phyloP scores from a whole-genome alignment of 2,888 invertebrate species.

The Meta bourneti region DNA sequence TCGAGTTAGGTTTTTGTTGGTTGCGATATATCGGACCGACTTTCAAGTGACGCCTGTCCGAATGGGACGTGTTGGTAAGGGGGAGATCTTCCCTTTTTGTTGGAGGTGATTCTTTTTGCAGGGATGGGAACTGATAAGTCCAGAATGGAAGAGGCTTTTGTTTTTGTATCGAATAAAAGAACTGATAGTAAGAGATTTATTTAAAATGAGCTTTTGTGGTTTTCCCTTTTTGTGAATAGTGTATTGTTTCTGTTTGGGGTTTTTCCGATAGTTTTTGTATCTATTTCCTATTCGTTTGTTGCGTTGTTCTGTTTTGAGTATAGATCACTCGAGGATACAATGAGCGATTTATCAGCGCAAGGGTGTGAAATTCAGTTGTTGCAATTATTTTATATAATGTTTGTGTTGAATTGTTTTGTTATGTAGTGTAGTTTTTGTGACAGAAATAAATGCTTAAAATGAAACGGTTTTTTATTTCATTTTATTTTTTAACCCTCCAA shows the following conservation, averaged over 20 bases:
- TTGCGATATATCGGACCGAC: neutral
- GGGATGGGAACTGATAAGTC: neutral
- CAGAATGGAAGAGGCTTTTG: neutral
- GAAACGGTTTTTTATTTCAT: no score
- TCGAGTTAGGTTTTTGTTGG: constrained; percentile 21
- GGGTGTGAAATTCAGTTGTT: no score
- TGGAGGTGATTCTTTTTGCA: neutral
- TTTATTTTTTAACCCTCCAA: no score
- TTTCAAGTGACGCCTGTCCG: neutral
- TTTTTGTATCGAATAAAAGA: neutral
- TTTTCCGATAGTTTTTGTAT: neutral
- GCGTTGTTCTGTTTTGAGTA: neutral
- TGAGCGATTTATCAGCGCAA: neutral
- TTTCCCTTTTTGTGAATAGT: neutral
- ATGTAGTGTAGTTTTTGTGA: no score
- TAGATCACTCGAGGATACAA: neutral
- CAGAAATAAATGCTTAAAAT: no score
- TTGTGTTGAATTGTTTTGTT: no score
- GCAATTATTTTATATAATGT: no score
- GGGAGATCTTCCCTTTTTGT: neutral
- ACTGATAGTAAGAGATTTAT: neutral
- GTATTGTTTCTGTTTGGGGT: neutral
- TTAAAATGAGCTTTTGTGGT: neutral
- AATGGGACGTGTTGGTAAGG: neutral
- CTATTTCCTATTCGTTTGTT: neutral